Evolutionary conservation across 2,888 invertebrate species (phyloP).

Genomic region (Apotomis betuletana): DNA sequence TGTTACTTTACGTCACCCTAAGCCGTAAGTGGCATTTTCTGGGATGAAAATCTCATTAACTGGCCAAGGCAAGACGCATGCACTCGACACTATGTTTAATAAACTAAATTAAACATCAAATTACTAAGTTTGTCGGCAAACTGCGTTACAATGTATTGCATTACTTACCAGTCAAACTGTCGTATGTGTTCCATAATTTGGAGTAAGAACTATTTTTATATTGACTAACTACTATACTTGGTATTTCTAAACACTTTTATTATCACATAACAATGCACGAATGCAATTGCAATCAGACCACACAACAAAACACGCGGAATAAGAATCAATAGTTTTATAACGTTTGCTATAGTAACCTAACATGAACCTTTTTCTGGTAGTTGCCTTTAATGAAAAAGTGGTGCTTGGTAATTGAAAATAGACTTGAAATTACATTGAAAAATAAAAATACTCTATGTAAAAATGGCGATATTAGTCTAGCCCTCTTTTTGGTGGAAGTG

Average conservation of each 20-base stretch:
- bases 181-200: constrained; percentile 64
- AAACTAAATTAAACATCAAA: not conserved
- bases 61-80: no score
- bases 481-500: no score
- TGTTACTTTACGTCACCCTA: no score
- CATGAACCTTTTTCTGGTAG: no score
- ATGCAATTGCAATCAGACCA: not conserved
- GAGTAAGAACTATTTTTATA: not conserved
- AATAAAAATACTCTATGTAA: not conserved
- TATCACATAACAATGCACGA: not conserved
- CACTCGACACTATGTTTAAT: not conserved
- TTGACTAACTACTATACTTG: not conserved
- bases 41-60: no score
- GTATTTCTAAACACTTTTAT: not conserved
- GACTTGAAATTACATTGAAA: not conserved
- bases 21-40: no score
- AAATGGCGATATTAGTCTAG: not conserved
- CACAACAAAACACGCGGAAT: not conserved
- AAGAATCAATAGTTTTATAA: not conserved
- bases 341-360: not conserved
- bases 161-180: constrained; percentile 64
- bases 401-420: not conserved
- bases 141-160: not conserved
- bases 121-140: not conserved
- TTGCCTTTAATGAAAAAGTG: no score